Evolutionary conservation across 2,888 invertebrate genomes (phyloP).

Genomic region (Ophion obscuratus): DNA sequence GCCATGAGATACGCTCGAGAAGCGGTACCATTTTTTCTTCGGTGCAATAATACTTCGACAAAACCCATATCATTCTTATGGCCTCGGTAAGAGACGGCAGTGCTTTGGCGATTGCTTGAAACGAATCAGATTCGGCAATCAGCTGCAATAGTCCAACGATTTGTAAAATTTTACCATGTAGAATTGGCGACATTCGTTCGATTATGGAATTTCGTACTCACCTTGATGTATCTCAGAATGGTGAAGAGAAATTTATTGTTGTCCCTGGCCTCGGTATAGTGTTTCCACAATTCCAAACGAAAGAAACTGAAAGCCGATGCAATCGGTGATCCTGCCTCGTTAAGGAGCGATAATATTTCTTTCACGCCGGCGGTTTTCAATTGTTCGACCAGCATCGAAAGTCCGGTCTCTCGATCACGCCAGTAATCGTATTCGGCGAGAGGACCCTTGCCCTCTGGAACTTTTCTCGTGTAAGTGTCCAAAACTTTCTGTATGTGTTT

Average conservation of each 20-base stretch:
- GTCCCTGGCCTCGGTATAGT: conserved; percentile 90
- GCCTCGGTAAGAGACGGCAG: conserved; percentile 93
- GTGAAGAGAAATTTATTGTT: conserved; percentile 92
- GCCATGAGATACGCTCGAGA: conserved; percentile 93
- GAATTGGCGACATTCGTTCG: conserved; percentile 30
- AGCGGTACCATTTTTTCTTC: conserved; percentile 95
- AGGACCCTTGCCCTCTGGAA: conserved; percentile 90
- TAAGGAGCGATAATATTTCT: conserved; percentile 87
- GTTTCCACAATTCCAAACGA: conserved; percentile 87
- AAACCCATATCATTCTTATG: conserved; percentile 95
- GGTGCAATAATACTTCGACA: conserved; percentile 93
- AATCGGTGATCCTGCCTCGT: conserved; percentile 85
- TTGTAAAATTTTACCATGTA: conserved; percentile 14
- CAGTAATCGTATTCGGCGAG: conserved; percentile 94
- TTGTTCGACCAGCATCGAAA: conserved; percentile 93
- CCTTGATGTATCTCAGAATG: conserved; percentile 90
- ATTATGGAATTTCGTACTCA: conserved; percentile 71
- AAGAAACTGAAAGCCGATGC: conserved; percentile 87
- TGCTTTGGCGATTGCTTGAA: conserved; percentile 89
- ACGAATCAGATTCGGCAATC: conserved; percentile 89
- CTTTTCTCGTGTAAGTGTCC: conserved; percentile 79
- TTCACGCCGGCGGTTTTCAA: conserved; percentile 90
- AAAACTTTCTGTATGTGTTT: conserved; percentile 86
- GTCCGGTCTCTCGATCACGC: conserved; percentile 91
- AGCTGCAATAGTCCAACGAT: conserved; percentile 84